Percentiles rank a stretch among this genome's conserved stretches.
Evolutionary conservation across 2,797 vertebrate genomes (phyloP).

Genomic region (Peromyscus melanophrys): DNA sequence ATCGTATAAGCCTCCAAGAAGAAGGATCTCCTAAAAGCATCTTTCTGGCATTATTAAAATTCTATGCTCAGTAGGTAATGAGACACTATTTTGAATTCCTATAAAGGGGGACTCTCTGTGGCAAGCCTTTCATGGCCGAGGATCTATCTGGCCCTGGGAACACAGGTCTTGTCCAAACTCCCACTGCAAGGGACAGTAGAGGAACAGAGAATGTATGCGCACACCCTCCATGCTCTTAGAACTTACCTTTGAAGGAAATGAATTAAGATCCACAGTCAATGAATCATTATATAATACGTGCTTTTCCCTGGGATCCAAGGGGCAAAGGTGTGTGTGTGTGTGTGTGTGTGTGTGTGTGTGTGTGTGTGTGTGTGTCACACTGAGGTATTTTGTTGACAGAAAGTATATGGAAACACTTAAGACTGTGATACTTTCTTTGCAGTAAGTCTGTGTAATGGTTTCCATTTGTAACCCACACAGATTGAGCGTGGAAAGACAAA

Average conservation of each 20-base stretch:
- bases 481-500: neutral
- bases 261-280: neutral
- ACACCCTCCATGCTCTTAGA: neutral
- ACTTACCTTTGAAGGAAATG: neutral
- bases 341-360: neutral
- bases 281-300: neutral
- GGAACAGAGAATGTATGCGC: neutral
- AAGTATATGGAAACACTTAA: neutral
- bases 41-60: conserved; percentile 26
- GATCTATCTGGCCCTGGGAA: neutral
- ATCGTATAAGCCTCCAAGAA: neutral
- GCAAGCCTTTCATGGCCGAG: neutral
- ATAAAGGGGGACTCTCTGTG: neutral
- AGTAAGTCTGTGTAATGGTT: neutral
- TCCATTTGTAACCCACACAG: neutral
- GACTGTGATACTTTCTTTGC: neutral
- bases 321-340: too few relatives aligned
- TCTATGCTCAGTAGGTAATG: conserved; percentile 15
- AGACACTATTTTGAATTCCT: neutral
- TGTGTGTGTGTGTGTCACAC: neutral
- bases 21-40: neutral
- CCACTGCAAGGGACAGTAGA: neutral
- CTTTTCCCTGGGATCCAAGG: neutral
- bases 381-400: neutral
- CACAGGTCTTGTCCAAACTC: too few relatives aligned